phyloP scores from a whole-genome alignment of 2,888 invertebrate species.

The Cotesia congregata region DNA sequence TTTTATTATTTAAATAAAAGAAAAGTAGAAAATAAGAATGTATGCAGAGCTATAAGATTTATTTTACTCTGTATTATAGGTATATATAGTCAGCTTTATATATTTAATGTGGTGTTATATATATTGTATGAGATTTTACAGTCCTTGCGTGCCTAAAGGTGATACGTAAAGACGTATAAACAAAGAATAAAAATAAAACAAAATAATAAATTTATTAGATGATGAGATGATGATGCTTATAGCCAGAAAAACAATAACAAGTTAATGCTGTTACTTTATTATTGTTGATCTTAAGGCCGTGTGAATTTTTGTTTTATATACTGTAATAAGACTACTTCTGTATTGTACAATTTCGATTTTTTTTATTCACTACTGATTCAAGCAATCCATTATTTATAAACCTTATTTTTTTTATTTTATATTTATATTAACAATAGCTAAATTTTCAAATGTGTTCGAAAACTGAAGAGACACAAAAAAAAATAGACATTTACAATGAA shows the following conservation, averaged over 20 bases:
- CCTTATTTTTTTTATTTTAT: too few species aligned
- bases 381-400: too few species aligned
- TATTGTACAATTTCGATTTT: too few species aligned
- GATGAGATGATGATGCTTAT: constrained; percentile 44
- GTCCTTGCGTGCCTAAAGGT: constrained; percentile 47
- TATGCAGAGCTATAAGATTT: constrained; percentile 15
- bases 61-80: neutral
- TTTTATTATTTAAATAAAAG: neutral
- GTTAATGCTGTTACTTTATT: constrained; percentile 66
- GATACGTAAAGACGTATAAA: constrained; percentile 24
- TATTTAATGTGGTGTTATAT: neutral
- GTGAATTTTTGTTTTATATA: constrained; percentile 57
- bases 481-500: too few species aligned
- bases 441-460: too few species aligned
- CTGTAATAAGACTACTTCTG: too few species aligned
- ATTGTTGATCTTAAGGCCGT: constrained; percentile 64
- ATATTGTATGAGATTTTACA: constrained; percentile 40
- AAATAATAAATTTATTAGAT: constrained; percentile 34
- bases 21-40: neutral
- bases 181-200: constrained; percentile 46
- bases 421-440: too few species aligned
- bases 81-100: neutral
- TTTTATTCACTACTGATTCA: too few species aligned
- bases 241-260: constrained; percentile 63
- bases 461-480: too few species aligned